Conservation (phyloP, 2,113 vertebrate species). For the Meriones unguiculatus region DNA sequence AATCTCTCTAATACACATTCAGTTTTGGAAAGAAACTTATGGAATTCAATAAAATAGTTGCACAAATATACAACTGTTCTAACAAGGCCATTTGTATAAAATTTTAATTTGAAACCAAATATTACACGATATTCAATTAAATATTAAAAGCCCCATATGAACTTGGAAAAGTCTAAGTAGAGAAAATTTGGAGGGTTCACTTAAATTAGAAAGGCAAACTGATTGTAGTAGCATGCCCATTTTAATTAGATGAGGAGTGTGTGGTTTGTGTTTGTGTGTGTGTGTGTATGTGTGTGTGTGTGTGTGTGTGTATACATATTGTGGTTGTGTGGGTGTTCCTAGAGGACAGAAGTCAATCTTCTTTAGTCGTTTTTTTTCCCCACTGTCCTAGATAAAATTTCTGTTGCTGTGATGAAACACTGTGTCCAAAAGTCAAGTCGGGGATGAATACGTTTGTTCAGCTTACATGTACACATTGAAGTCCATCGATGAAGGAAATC, state of each 20-base stretch:
- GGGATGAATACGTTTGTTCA: not conserved
- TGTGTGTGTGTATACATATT: not conserved
- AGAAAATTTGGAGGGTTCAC: not conserved
- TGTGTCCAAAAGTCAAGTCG: not conserved
- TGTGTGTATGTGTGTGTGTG: not conserved
- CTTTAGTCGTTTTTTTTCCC: not conserved
- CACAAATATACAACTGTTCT: not conserved
- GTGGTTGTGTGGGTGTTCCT: no score
- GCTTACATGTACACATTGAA: not conserved
- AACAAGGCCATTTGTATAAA: slow-evolving; percentile 40
- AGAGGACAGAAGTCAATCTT: not conserved
- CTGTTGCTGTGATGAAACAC: not conserved
- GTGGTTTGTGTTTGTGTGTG: not conserved
- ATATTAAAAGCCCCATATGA: slow-evolving; percentile 49
- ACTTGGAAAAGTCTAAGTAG: not conserved
- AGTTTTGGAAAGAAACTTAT: slow-evolving; percentile 61
- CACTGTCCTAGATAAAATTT: not conserved
- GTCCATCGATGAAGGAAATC: not conserved
- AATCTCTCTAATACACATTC: not conserved
- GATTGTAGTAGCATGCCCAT: not conserved
- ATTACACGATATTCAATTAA: slow-evolving; percentile 63
- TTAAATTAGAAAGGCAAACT: not conserved
- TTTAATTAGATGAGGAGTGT: slow-evolving; percentile 1
- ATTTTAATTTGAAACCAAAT: slow-evolving; percentile 57
- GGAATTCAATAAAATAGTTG: slow-evolving; percentile 60